Base-by-base conservation (phyloP, 2,888 invertebrate species). In the Leptopterna dolabrata region DNA sequence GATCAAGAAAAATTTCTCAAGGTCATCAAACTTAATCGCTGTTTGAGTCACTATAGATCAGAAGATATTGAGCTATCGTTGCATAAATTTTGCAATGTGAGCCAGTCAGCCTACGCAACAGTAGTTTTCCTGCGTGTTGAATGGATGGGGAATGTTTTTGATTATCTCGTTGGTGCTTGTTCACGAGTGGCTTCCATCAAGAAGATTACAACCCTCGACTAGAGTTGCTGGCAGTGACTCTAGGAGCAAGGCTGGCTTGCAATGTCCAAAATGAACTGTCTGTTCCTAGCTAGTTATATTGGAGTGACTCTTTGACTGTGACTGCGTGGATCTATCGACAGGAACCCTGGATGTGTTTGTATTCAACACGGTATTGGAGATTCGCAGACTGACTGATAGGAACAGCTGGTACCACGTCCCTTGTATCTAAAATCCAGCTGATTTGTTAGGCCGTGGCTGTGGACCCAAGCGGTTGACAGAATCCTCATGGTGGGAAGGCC, bases 401-500 rank as follows among this genome's bases (percentile, higher is more conserved):
- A 76, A 88, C 6, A 47, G 87, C 0, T 91, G 91, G 91, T 70
- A 87, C 29, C 90, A 90, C 88, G 88, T 91, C 6, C 90, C 91
- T 2, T 91, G 91, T 14, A 41, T 19, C 3, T n/a, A 88, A 7
- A 91, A 91, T 85, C 91, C 91, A n/a, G 91, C 91, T 7, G 91
- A 91, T 88, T 85, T 91, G 11, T 90, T 91, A 6, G 91, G 91
- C 1, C 78, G 91, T 45, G 91, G 91, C 6, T 91, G 91, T 87
- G 83, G 83, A 11, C 88, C 90, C 1, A 82, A 89, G 73, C 87
- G 90, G 27, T 88, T 91, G 16, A 7, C 70, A 14, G 36, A 84
- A 24, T 84, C 84, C 9, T 29, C 16, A 71, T 91, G 91, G 91
- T 91, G 91, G 91, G 88, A 90, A 88, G 91, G 91, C 16, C 91